Percentiles rank a stretch among this genome's conserved stretches.
Conservation (phyloP, 1,140 invertebrate genomes). For the Leptinotarsa undecemlineata region DNA sequence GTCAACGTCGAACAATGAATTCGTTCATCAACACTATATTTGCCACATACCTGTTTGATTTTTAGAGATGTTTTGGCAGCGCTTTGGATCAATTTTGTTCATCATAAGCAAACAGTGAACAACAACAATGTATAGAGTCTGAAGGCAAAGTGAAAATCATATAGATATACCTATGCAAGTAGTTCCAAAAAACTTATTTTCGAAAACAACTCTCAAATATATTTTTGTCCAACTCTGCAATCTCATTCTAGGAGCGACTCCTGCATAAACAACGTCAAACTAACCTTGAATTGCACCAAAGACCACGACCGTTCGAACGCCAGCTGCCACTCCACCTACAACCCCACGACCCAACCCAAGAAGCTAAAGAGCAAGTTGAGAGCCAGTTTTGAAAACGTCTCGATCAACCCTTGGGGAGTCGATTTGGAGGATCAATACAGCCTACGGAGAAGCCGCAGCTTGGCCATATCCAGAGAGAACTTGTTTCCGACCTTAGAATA, state of each 20-base stretch:
- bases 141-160: too few species aligned
- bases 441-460: constrained; percentile 71
- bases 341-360: constrained; percentile 1
- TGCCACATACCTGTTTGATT: too few species aligned
- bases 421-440: constrained; percentile 60
- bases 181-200: too few species aligned
- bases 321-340: background rate
- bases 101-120: too few species aligned
- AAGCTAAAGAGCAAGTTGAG: background rate
- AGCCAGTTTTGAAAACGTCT: constrained; percentile 43
- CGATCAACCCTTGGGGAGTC: constrained; percentile 42
- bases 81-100: too few species aligned
- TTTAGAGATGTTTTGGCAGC: too few species aligned
- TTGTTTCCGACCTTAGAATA: constrained; percentile 65
- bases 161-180: too few species aligned
- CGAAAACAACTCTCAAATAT: too few species aligned
- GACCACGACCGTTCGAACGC: constrained; percentile 27
- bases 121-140: too few species aligned
- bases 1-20: too few species aligned
- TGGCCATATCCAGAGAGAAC: constrained; percentile 77
- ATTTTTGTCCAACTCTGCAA: too few species aligned
- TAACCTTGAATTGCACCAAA: constrained; percentile 40
- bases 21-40: too few species aligned
- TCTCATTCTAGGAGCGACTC: constrained; percentile 44
- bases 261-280: constrained; percentile 49